phyloP scores from a whole-genome alignment of 2,113 vertebrate genomes.

The Clarias macrocephalus region DNA sequence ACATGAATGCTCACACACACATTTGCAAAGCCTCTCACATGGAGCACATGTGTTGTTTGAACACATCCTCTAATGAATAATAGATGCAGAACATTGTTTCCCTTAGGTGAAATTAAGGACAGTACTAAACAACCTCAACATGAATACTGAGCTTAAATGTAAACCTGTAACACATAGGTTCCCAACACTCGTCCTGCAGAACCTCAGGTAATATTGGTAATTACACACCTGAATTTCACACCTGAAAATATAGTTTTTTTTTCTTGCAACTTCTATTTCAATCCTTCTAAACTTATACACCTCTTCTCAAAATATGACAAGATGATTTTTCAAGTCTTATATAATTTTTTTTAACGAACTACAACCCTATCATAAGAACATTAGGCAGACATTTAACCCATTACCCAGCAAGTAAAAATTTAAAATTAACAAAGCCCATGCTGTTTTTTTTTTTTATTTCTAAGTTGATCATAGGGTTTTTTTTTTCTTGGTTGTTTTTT shows the following conservation, averaged over 20 bases:
- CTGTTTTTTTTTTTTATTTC: neutral
- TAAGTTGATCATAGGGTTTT: neutral
- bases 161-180: too few species aligned
- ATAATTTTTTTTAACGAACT: neutral
- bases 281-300: too few species aligned
- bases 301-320: too few species aligned
- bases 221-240: neutral
- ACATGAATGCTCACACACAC: neutral
- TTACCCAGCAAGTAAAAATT: neutral
- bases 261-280: too few species aligned
- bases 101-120: neutral
- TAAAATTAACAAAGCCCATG: neutral
- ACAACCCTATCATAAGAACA: neutral
- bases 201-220: neutral
- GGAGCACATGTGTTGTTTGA: neutral
- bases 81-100: neutral
- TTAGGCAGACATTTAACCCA: neutral
- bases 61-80: neutral
- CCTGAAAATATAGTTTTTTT: too few species aligned
- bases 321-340: neutral
- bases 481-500: neutral
- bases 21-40: neutral
- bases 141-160: neutral
- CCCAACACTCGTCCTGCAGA: neutral
- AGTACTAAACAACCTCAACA: neutral